Evolutionary conservation across 2,113 vertebrate species (phyloP).

Genomic region (Poecilia latipinna): DNA sequence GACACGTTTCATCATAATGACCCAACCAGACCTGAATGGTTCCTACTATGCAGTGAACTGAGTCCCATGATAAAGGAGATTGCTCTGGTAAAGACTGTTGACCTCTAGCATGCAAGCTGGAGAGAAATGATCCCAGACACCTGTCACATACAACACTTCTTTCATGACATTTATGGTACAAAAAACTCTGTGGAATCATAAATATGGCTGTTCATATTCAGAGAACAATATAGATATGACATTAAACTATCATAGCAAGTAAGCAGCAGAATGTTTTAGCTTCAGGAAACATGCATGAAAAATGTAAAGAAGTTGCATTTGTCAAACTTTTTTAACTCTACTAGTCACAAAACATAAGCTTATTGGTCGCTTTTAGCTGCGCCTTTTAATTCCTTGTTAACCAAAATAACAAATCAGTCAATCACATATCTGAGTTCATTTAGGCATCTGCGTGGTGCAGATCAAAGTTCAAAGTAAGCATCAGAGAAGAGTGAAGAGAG

Average conservation of each 20-base stretch:
- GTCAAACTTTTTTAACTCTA: too few relatives aligned
- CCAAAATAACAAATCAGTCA: too few relatives aligned
- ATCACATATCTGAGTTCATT: too few relatives aligned
- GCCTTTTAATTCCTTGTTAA: too few relatives aligned
- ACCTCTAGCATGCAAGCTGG: conserved; percentile 36
- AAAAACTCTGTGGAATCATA: background rate
- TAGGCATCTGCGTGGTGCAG: too few relatives aligned
- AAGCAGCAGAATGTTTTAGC: background rate
- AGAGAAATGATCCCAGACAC: background rate
- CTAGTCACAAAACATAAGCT: too few relatives aligned
- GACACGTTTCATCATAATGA: conserved; percentile 38
- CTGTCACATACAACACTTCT: background rate
- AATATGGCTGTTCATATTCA: background rate
- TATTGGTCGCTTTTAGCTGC: too few relatives aligned
- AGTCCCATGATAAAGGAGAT: conserved; percentile 36
- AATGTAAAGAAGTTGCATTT: too few relatives aligned
- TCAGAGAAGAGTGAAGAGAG: too few relatives aligned
- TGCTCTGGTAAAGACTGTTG: conserved; percentile 31
- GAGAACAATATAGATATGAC: background rate
- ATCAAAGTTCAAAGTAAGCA: too few relatives aligned
- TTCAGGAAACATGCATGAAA: too few relatives aligned
- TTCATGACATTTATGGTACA: background rate
- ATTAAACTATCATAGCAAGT: background rate
- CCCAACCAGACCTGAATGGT: conserved; percentile 17
- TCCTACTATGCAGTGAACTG: conserved; percentile 37